phyloP scores from a whole-genome alignment of 1,140 invertebrate species.

The Octopus sinensis region DNA sequence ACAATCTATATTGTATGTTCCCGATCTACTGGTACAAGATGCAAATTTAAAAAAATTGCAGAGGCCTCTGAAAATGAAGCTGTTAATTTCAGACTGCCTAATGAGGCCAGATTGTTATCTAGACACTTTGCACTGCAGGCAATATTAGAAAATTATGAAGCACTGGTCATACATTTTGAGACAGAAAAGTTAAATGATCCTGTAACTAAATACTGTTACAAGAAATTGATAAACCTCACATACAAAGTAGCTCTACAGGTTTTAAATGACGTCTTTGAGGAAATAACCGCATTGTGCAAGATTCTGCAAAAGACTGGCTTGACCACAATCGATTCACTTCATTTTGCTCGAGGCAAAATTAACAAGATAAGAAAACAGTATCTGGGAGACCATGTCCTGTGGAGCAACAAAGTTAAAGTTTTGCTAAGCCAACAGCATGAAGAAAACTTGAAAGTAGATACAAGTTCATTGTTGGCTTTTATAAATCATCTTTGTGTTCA shows the following conservation, averaged over 20 bases:
- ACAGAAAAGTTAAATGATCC: not conserved
- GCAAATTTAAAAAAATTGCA: constrained; percentile 1
- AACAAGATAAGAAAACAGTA: constrained; percentile 1
- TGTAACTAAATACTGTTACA: too few relatives aligned
- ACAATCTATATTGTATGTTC: not conserved
- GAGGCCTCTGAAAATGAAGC: constrained; percentile 1
- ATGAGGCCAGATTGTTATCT: not conserved
- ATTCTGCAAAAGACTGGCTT: constrained; percentile 1
- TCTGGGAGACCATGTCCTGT: not conserved
- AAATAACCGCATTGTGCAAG: not conserved
- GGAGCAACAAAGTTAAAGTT: constrained; percentile 8
- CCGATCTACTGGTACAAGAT: not conserved
- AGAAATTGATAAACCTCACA: not conserved
- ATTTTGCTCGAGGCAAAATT: constrained; percentile 2
- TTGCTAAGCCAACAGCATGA: not conserved
- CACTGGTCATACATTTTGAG: not conserved
- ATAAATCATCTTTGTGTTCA: constrained; percentile 8
- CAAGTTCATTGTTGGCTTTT: not conserved
- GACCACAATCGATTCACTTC: not conserved
- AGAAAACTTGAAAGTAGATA: not conserved
- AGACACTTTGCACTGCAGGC: constrained; percentile 1
- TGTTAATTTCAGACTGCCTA: not conserved
- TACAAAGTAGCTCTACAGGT: not conserved
- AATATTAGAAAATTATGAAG: constrained; percentile 6
- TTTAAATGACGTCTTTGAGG: constrained; percentile 1